These are phyloP conservation scores for Peromyscus eremicus DNA, from an alignment of 2,797 vertebrate genomes.

Conservation along the genomic window DNA sequence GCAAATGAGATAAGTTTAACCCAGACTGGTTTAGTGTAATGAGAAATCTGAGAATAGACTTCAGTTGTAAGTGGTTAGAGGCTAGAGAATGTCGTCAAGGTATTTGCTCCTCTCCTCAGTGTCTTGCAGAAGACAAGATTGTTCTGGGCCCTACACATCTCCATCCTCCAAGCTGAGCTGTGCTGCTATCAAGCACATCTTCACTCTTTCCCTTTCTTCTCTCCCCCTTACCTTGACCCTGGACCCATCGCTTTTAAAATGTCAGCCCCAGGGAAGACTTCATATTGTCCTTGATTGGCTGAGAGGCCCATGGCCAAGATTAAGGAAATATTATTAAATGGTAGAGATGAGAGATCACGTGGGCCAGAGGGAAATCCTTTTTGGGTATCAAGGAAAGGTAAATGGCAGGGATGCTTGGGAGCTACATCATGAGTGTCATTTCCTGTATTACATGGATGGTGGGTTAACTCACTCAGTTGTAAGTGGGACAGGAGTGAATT, in stretches of 20 bases:
- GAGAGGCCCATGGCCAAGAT: background rate
- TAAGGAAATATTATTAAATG: background rate
- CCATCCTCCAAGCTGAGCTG: background rate
- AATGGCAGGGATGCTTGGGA: background rate
- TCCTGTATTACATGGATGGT: background rate
- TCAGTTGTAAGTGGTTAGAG: background rate
- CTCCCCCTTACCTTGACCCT: background rate
- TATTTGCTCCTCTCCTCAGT: background rate
- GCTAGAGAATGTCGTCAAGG: background rate
- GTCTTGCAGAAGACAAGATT: background rate
- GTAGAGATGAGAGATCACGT: background rate
- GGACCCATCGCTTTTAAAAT: background rate
- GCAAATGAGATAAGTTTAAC: constrained; percentile 43
- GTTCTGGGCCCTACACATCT: background rate
- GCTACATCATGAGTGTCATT: background rate
- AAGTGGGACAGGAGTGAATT: background rate
- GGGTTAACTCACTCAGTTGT: constrained; percentile 33
- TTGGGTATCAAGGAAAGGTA: constrained; percentile 1
- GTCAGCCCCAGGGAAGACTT: constrained; percentile 8
- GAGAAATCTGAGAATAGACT: constrained; percentile 4
- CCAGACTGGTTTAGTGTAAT: background rate
- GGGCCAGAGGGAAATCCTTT: constrained; percentile 10
- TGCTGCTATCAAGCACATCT: background rate
- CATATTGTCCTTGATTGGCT: constrained; percentile 5
- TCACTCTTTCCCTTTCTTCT: no score